Percentiles rank a stretch among this genome's conserved stretches.
These are phyloP conservation scores for Equus quagga DNA, from an alignment of 2,113 vertebrate species.

Conservation along the genomic window DNA sequence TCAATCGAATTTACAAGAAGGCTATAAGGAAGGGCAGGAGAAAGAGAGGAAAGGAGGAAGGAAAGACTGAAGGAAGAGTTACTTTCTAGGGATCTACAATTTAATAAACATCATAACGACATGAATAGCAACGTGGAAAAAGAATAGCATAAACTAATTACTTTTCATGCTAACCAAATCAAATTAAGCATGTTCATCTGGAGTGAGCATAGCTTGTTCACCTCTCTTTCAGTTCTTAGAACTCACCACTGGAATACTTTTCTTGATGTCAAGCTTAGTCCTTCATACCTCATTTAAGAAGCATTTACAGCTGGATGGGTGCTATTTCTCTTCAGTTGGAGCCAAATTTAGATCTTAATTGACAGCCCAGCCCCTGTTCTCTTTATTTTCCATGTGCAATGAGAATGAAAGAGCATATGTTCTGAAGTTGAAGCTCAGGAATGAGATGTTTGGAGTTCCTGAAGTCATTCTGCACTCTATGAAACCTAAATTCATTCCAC, in stretches of 20 bases:
- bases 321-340: neutral
- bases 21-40: neutral
- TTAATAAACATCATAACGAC: neutral
- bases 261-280: constrained; percentile 5
- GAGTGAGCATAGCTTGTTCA: neutral
- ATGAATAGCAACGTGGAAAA: neutral
- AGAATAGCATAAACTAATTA: neutral
- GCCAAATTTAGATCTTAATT: neutral
- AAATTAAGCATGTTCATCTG: neutral
- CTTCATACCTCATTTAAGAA: constrained; percentile 56
- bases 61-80: neutral
- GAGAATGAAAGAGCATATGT: neutral
- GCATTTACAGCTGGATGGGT: constrained; percentile 21
- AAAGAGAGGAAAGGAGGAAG: neutral
- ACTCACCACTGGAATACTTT: neutral
- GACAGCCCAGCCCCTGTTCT: neutral
- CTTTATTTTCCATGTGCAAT: neutral
- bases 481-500: neutral
- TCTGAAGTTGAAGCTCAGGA: neutral
- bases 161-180: neutral
- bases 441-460: constrained; percentile 49
- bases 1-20: neutral
- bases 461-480: neutral
- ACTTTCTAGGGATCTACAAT: neutral
- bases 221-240: neutral